phyloP scores from a whole-genome alignment of 2,888 invertebrate species.

The Hydrotaea cyrtoneurina region DNA sequence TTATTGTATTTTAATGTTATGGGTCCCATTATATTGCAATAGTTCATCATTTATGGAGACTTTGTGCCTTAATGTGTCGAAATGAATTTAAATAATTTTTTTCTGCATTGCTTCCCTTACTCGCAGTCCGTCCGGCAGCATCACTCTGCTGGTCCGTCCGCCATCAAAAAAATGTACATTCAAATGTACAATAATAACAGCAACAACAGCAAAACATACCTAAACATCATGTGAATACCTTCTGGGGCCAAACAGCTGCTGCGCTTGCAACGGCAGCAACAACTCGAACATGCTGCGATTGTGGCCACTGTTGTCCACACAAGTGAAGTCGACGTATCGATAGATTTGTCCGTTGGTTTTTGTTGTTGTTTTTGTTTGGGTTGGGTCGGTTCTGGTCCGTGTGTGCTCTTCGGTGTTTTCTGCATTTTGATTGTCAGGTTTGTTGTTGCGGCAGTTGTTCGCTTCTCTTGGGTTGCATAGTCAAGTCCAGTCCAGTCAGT shows the following conservation, averaged over 20 bases:
- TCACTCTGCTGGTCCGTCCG: too few relatives aligned
- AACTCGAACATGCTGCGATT: conserved; percentile 3
- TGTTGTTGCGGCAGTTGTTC: not conserved
- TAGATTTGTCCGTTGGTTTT: conserved; percentile 55
- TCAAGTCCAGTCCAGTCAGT: not conserved
- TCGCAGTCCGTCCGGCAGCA: too few relatives aligned
- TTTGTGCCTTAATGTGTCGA: conserved; percentile 73
- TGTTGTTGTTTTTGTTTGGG: not conserved
- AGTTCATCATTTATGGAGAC: conserved; percentile 66
- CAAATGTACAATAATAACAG: not conserved
- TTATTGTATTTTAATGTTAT: conserved; percentile 52
- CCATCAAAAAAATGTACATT: not conserved
- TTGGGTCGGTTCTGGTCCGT: conserved; percentile 42
- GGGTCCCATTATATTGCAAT: conserved; percentile 61
- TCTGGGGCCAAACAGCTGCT: conserved; percentile 22
- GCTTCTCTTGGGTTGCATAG: not conserved
- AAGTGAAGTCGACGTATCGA: conserved; percentile 55
- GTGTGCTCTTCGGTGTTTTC: conserved; percentile 20
- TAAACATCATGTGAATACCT: conserved; percentile 36
- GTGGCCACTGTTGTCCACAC: conserved; percentile 39
- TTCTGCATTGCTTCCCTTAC: not conserved
- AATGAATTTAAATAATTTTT: conserved; percentile 73
- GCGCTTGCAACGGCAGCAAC: conserved; percentile 6
- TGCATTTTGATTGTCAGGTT: conserved; percentile 56
- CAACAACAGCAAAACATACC: too few relatives aligned